phyloP scores from a whole-genome alignment of 2,888 invertebrate species.

The Cancer borealis region DNA sequence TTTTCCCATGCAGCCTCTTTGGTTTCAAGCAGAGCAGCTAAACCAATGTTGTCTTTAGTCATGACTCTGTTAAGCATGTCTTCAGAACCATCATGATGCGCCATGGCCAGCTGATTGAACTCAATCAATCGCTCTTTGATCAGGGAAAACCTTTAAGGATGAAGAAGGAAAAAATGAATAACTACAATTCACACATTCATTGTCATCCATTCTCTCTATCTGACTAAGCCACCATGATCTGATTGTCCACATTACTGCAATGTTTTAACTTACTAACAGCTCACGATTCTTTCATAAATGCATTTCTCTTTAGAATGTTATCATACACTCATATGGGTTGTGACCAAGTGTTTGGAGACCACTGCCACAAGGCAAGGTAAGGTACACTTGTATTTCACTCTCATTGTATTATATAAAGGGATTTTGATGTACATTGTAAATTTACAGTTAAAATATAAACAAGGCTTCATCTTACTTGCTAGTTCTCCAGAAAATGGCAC shows the following conservation, averaged over 20 bases:
- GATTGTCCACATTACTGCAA: not conserved
- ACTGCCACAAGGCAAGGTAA: too few species aligned
- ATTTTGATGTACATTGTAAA: not conserved
- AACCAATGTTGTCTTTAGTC: conserved; percentile 99
- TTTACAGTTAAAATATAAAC: not conserved
- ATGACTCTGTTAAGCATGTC: conserved; percentile 99
- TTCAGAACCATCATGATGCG: conserved; percentile 97
- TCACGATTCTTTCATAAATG: too few species aligned
- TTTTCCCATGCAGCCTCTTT: conserved; percentile 95
- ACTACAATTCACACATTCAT: not conserved
- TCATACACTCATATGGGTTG: too few species aligned
- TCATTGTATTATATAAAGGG: not conserved
- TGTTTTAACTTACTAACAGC: not conserved
- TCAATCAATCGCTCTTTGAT: conserved; percentile 98
- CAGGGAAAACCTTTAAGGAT: conserved; percentile 89
- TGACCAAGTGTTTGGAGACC: too few species aligned
- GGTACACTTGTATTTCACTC: too few species aligned
- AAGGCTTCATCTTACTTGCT: conserved; percentile 86
- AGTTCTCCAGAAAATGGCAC: conserved; percentile 98
- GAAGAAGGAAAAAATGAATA: not conserved
- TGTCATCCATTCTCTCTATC: too few species aligned
- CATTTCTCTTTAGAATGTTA: too few species aligned
- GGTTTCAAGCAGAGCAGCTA: conserved; percentile 96
- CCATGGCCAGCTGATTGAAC: conserved; percentile 99
- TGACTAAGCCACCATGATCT: too few species aligned